phyloP scores from a whole-genome alignment of 2,113 vertebrate genomes.

The Cepphus grylle region DNA sequence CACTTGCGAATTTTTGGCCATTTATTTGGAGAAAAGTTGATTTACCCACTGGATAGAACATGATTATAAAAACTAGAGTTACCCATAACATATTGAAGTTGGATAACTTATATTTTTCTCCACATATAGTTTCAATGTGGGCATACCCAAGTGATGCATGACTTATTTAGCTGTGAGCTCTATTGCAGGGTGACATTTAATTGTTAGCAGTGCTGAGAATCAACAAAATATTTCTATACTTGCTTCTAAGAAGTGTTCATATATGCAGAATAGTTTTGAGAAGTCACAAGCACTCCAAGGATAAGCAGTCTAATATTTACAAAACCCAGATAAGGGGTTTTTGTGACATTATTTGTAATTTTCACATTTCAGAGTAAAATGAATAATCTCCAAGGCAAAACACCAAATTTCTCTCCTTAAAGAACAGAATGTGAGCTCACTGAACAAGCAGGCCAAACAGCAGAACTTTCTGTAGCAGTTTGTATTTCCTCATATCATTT shows the following conservation, averaged over 20 bases:
- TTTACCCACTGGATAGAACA: not conserved
- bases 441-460: not conserved
- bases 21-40: not conserved
- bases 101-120: not conserved
- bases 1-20: not conserved
- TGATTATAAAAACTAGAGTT: not conserved
- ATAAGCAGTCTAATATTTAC: not conserved
- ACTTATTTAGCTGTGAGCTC: not conserved
- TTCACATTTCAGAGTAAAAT: not conserved
- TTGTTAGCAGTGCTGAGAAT: not conserved
- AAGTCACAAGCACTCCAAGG: not conserved
- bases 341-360: not conserved
- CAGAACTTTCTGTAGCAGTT: not conserved
- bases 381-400: not conserved
- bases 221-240: not conserved
- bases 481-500: not conserved
- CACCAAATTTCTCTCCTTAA: not conserved
- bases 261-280: not conserved
- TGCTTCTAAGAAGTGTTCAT: not conserved
- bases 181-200: not conserved
- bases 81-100: not conserved
- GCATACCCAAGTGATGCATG: not conserved
- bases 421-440: not conserved
- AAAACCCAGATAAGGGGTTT: not conserved
- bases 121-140: not conserved